Conservation (phyloP, 1,140 invertebrate species). For the Trachymyrmex septentrionalis region DNA sequence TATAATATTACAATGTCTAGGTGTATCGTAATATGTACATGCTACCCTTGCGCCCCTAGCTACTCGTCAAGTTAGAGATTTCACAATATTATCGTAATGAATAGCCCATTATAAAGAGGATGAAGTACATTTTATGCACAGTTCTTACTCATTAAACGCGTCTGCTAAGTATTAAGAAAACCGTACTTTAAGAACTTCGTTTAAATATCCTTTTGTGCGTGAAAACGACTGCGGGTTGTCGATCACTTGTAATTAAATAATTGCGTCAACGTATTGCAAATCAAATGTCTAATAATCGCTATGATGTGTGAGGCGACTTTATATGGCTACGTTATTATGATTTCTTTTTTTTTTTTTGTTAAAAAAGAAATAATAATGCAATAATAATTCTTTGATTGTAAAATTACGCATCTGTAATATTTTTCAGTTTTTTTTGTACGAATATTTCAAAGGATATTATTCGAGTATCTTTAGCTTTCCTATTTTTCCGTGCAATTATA, state of each 20-base stretch:
- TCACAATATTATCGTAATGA: slow-evolving; percentile 69
- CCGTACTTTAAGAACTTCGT: slow-evolving; percentile 69
- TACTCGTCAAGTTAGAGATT: slow-evolving; percentile 75
- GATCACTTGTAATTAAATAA: slow-evolving; percentile 35
- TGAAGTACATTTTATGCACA: slow-evolving; percentile 76
- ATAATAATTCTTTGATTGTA: slow-evolving; percentile 47
- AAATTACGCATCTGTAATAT: slow-evolving; percentile 19
- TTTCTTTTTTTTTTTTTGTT: background rate
- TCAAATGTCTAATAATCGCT: slow-evolving; percentile 27
- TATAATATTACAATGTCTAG: slow-evolving; percentile 81
- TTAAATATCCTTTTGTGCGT: slow-evolving; percentile 71
- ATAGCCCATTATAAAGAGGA: slow-evolving; percentile 76
- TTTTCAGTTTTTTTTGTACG: background rate
- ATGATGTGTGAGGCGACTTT: slow-evolving; percentile 17
- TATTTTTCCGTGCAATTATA: background rate
- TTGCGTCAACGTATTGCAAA: slow-evolving; percentile 27
- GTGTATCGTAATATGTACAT: slow-evolving; percentile 83
- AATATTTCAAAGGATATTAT: slow-evolving; percentile 9
- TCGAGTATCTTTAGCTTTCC: background rate
- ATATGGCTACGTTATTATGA: slow-evolving; percentile 18
- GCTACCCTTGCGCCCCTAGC: slow-evolving; percentile 80
- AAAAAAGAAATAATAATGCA: slow-evolving; percentile 20
- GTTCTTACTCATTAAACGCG: slow-evolving; percentile 66
- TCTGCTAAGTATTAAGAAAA: slow-evolving; percentile 77
- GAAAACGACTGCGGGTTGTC: slow-evolving; percentile 64